Percentiles rank a stretch among this genome's conserved stretches.
Conservation (phyloP, 2,888 invertebrate species). For the Biston stratarius region DNA sequence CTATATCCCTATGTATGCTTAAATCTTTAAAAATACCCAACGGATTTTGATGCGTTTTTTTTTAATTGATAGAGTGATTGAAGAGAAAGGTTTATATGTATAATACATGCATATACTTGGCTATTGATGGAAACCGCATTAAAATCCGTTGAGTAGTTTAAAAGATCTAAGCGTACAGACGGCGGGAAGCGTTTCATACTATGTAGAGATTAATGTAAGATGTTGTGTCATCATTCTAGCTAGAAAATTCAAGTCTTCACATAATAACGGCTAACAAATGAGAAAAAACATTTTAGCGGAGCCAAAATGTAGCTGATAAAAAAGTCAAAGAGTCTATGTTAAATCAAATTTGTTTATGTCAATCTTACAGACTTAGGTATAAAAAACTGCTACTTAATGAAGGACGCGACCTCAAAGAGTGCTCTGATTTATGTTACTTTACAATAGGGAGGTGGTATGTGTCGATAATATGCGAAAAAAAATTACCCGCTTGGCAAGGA, state of each 20-base stretch:
- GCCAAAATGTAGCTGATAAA: not conserved
- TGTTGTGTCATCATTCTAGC: not conserved
- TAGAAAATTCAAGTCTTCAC: not conserved
- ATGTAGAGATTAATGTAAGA: not conserved
- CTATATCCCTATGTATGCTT: too few species aligned
- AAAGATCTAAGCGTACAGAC: too few species aligned
- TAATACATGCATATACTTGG: too few species aligned
- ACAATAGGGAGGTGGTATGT: conserved; percentile 3
- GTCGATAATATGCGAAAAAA: not conserved
- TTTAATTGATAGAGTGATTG: too few species aligned
- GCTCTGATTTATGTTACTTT: conserved; percentile 23
- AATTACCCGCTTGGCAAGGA: not conserved
- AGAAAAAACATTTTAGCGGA: not conserved
- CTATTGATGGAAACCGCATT: too few species aligned
- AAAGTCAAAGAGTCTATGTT: not conserved
- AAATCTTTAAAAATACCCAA: too few species aligned
- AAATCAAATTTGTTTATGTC: conserved; percentile 23
- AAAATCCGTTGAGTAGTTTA: too few species aligned
- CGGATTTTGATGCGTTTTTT: too few species aligned
- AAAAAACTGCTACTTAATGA: conserved; percentile 12
- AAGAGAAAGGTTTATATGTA: too few species aligned
- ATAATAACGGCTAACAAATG: conserved; percentile 1
- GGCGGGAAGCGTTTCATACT: too few species aligned
- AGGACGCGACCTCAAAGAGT: conserved; percentile 21
- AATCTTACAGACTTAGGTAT: conserved; percentile 3